Evolutionary conservation across 2,797 vertebrate genomes (phyloP).

Genomic region (Typhlichthys subterraneus): DNA sequence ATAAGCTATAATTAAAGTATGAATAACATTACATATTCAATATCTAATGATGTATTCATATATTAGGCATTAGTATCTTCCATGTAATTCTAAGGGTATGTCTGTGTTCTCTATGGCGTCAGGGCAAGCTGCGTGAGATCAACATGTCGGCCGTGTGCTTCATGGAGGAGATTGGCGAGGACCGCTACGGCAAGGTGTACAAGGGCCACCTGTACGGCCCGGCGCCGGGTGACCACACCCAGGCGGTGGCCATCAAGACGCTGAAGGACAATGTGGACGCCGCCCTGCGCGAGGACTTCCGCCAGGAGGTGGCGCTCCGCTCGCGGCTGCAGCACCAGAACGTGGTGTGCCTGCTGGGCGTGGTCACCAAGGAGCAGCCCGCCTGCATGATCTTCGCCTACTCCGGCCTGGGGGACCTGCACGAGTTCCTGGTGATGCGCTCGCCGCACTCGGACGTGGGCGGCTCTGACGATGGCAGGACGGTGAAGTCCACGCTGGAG

Average conservation of each 20-base stretch:
- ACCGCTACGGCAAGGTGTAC: conserved; percentile 96
- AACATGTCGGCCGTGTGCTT: conserved; percentile 90
- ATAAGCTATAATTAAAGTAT: too few species aligned
- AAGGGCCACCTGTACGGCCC: conserved; percentile 93
- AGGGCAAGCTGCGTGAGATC: conserved; percentile 92
- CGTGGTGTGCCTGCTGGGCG: conserved; percentile 87
- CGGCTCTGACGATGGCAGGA: conserved; percentile 93
- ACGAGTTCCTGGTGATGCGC: conserved; percentile 94
- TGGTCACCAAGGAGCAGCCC: conserved; percentile 93
- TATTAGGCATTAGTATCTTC: too few species aligned
- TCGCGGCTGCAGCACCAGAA: conserved; percentile 92
- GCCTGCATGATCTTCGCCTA: conserved; percentile 94
- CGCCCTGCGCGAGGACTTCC: conserved; percentile 89
- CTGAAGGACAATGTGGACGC: conserved; percentile 93
- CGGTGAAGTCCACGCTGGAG: conserved; percentile 90
- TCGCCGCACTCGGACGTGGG: conserved; percentile 95
- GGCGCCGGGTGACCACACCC: conserved; percentile 86
- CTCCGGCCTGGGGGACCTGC: conserved; percentile 89
- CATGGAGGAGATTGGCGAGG: conserved; percentile 95
- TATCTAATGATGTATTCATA: too few species aligned
- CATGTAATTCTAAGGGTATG: not conserved
- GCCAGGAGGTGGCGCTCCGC: conserved; percentile 88
- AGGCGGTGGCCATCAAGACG: conserved; percentile 92
- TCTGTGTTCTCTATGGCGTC: conserved; percentile 27
- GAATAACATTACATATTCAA: too few species aligned